Conservation (phyloP, 64 coral and sea anemone genomes). For the Hydrozoanthus tunicans region DNA sequence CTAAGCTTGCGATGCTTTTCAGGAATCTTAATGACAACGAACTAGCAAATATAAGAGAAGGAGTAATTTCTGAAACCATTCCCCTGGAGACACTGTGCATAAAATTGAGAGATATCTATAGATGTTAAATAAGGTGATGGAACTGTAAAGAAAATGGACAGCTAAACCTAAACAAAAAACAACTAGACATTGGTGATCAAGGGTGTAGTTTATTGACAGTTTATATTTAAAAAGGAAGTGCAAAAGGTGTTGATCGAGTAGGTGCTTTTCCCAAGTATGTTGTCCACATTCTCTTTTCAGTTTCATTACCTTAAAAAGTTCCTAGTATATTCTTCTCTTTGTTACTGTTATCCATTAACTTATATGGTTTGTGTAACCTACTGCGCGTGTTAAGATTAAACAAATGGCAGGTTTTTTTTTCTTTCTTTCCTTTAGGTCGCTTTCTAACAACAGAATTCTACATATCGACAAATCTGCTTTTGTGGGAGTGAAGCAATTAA, state of each 20-base stretch:
- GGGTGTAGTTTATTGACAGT: too few species aligned
- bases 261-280: too few species aligned
- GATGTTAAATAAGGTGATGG: too few species aligned
- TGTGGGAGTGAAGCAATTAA: background rate
- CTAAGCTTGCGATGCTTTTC: background rate
- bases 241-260: too few species aligned
- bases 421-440: background rate
- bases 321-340: too few species aligned
- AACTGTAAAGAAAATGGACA: too few species aligned
- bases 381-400: background rate
- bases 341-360: too few species aligned
- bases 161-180: too few species aligned
- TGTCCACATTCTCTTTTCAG: too few species aligned
- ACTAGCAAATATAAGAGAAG: background rate
- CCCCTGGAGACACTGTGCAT: background rate
- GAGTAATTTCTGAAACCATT: background rate
- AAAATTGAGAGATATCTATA: background rate
- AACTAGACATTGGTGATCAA: too few species aligned
- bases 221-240: too few species aligned
- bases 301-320: too few species aligned
- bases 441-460: conserved; percentile 20
- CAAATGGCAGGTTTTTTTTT: background rate
- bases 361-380: background rate
- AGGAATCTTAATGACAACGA: conserved; percentile 2
- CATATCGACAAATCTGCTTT: conserved; percentile 10